phyloP scores from a whole-genome alignment of 37 sponge, comb jelly and placozoan genomes.

The Mnemiopsis leidyi region DNA sequence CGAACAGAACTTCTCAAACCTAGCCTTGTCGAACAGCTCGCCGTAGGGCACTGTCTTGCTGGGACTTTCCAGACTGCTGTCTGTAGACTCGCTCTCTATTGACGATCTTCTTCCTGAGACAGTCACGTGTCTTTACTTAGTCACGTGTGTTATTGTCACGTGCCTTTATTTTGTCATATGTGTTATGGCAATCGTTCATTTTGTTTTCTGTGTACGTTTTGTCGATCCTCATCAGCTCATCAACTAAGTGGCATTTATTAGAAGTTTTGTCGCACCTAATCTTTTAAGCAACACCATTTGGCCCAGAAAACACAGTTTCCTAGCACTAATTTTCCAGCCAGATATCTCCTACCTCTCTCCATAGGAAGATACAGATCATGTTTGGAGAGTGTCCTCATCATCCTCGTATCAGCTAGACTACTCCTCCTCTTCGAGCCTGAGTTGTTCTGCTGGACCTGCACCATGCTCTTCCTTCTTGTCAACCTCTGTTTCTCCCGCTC shows the following conservation, averaged over 20 bases:
- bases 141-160: no score
- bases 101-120: background rate
- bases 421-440: background rate
- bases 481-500: slow-evolving; percentile 20
- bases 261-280: no score
- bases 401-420: background rate
- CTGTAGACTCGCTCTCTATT: background rate
- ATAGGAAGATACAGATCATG: slow-evolving; percentile 10
- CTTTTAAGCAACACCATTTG: no score
- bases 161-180: no score
- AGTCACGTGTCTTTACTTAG: no score
- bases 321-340: no score
- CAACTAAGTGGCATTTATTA: no score
- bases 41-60: background rate
- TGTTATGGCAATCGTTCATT: no score
- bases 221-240: no score
- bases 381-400: slow-evolving; percentile 29
- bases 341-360: background rate
- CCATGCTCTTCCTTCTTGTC: background rate
- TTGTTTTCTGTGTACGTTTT: no score
- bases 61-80: background rate
- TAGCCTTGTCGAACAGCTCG: slow-evolving; percentile 36
- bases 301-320: no score
- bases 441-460: background rate
- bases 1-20: background rate